phyloP scores from a whole-genome alignment of 2,797 vertebrate genomes.

The Alcedo atthis region DNA sequence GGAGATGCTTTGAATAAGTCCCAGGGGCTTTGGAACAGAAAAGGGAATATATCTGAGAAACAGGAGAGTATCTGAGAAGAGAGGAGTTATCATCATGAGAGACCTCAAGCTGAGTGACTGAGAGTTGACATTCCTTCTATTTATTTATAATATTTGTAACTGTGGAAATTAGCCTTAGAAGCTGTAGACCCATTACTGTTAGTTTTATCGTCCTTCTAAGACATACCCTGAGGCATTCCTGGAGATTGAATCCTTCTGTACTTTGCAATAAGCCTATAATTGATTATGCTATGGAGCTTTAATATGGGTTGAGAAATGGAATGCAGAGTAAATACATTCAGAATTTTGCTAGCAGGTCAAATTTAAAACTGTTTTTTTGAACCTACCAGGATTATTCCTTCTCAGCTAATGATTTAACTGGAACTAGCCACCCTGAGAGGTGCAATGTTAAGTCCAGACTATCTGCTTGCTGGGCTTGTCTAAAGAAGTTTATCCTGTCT shows the following conservation, averaged over 20 bases:
- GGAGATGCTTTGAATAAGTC: conserved; percentile 45
- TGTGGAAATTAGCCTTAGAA: conserved; percentile 82
- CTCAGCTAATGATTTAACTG: conserved; percentile 77
- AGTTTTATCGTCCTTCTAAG: conserved; percentile 81
- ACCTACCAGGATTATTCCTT: conserved; percentile 77
- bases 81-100: conserved; percentile 65
- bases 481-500: conserved; percentile 68
- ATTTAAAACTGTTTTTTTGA: conserved; percentile 81
- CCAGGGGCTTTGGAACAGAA: conserved; percentile 40
- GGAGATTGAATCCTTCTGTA: conserved; percentile 80
- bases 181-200: conserved; percentile 81
- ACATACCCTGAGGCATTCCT: conserved; percentile 76
- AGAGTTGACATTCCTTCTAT: conserved; percentile 78
- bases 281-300: conserved; percentile 83
- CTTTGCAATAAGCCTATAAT: conserved; percentile 81
- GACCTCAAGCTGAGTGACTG: conserved; percentile 78
- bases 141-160: conserved; percentile 83
- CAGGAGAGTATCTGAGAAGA: conserved; percentile 52
- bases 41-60: conserved; percentile 43
- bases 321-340: conserved; percentile 82
- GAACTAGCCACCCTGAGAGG: conserved; percentile 67
- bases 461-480: conserved; percentile 48
- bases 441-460: conserved; percentile 26
- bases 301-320: conserved; percentile 79
- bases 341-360: conserved; percentile 80